Evolutionary conservation across 2,888 invertebrate genomes (phyloP), one percentile per base, ranked within the genome.

Genomic region (Amiota minor): DNA sequence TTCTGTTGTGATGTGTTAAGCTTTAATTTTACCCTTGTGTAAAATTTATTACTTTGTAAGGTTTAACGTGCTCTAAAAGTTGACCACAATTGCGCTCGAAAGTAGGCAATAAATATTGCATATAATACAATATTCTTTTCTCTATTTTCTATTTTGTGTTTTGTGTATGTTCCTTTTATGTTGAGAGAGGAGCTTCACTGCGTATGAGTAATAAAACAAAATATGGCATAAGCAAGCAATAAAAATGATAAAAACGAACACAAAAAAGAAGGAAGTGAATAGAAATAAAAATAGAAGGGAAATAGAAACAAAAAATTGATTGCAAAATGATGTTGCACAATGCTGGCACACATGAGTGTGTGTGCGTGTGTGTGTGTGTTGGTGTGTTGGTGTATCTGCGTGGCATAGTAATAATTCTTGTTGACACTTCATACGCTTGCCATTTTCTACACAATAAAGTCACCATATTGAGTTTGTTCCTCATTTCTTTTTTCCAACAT

Each of bases 21-120:
- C 62, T 45, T 45, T 45, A 62, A 62, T 62, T 45, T 35, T 45
- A 62, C 62, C 45, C 62, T n/a, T 16, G 62, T 16, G 62, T 62
- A 62, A 62, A 62, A 62, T 62, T 35, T 45, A 62, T 62, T 35
- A 53, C n/a, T 53, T 53, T 53, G 16, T 35, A 53, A 14, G 53
- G 16, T 16, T 14, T 16, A 53, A 53, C 53, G 14, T 14, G n/a
- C n/a, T 16, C 14, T 53, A 12, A 16, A 53, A 53, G 53, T 16
- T 53, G 53, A 53, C 53, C 53, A 14, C 53, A 53, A 11, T 12
- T 53, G 53, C 53, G 53, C 53, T 53, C n/a, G 53, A 53, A 53
- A 53, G 53, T 53, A 53, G 53, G 53, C 53, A 53, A 53, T 53
- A 53, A 53, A 53, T 53, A 16, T 11, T 53, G n/a, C 35, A 35